These are phyloP conservation scores for Tenthredo scrophulariae DNA, from an alignment of 2,888 invertebrate genomes.

Conservation along the genomic window DNA sequence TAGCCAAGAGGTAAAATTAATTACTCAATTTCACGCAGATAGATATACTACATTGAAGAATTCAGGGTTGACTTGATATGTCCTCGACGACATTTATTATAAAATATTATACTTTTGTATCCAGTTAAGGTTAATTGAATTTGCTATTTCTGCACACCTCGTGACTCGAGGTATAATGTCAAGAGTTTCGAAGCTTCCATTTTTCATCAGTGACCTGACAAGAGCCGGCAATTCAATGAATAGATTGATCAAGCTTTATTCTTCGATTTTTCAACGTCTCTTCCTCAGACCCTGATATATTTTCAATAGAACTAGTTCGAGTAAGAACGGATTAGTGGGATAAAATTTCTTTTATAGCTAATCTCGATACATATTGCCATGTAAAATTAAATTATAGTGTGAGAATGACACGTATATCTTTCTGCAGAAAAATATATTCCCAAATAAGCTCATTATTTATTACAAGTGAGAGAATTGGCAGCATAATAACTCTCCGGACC, in stretches of 20 bases:
- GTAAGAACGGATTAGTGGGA: background rate
- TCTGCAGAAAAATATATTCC: background rate
- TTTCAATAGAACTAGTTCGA: background rate
- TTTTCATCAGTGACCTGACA: constrained; percentile 5
- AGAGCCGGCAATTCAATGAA: constrained; percentile 12
- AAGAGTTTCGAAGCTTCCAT: background rate
- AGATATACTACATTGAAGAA: background rate
- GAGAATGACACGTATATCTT: background rate
- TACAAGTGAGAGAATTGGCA: background rate
- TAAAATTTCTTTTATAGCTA: background rate
- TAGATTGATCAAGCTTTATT: constrained; percentile 3
- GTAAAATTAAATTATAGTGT: background rate
- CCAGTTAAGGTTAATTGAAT: constrained; percentile 6
- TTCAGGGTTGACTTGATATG: background rate
- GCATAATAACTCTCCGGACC: too few relatives aligned
- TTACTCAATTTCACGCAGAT: background rate
- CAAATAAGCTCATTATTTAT: background rate
- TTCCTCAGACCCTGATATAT: background rate
- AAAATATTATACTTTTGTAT: background rate
- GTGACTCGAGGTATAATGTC: background rate
- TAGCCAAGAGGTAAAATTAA: background rate
- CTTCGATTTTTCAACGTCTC: constrained; percentile 25
- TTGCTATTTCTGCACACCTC: constrained; percentile 1
- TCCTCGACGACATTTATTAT: background rate
- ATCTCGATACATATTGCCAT: background rate